Evolutionary conservation across 92 coral and sea anemone genomes (phyloP), one percentile per base, ranked within the genome.

Genomic region (Heliopora coerulea): DNA sequence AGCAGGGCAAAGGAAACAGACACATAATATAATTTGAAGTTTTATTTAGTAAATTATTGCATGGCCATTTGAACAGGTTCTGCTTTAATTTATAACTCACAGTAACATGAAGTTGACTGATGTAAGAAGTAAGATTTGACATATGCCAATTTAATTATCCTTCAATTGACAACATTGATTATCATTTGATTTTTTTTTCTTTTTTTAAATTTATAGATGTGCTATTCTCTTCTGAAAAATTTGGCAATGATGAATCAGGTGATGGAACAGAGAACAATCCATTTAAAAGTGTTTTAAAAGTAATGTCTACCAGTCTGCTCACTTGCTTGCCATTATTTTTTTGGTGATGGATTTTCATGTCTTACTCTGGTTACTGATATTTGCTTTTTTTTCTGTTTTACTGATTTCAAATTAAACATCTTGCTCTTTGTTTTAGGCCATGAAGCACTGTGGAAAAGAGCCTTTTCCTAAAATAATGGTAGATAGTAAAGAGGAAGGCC

Each of bases 401-500:
- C 14, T 15, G 3, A 8, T 46, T 46, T 7, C n/a, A 46, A 10
- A 46, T n/a, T 6, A 6, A n/a, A n/a, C n/a, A n/a, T n/a, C n/a
- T n/a, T n/a, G n/a, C n/a, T n/a, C n/a, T 1, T 56, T 28, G 23
- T 56, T 23, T 70, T 29, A 70, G 77, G 64, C 77, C 9, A 70
- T 70, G 63, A 70, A 70, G 35, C 42, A 48, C 13, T 90, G 82
- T 31, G 88, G 87, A 12, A 75, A 65, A 21, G 99, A 88, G 44
- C 96, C 95, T n/a, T 70, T 58, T n/a, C 99, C 99, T n/a, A 74
- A 79, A 30, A 95, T 95, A 40, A 95, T 95, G 99, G 99, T 95
- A 29, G 99, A 95, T 44, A 54, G 99, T 69, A 95, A 90, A 62
- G 73, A 72, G 30, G 65, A 82, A 26, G 85, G 64, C 52, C 72